phyloP scores from a whole-genome alignment of 2,113 vertebrate genomes.

The Caretta caretta region DNA sequence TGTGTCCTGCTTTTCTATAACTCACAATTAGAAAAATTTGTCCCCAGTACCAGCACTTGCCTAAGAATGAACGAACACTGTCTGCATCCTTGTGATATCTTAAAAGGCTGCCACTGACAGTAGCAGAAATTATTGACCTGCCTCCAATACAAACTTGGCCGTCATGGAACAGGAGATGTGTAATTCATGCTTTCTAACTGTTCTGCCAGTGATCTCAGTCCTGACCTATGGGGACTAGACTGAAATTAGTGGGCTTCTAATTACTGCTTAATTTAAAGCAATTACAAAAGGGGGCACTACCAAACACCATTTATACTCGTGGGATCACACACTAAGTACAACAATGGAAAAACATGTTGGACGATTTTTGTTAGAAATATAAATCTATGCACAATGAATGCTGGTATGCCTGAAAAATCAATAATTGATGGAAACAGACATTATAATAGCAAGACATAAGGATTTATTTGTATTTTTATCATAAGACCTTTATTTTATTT shows the following conservation, averaged over 20 bases:
- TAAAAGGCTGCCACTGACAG: constrained; percentile 35
- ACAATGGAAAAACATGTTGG: background rate
- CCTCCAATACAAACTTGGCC: constrained; percentile 41
- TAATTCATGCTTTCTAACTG: constrained; percentile 41
- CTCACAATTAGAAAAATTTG: background rate
- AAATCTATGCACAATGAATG: background rate
- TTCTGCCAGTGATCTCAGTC: constrained; percentile 49
- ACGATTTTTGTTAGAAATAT: background rate
- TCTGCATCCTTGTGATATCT: background rate
- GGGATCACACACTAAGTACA: background rate
- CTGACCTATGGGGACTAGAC: constrained; percentile 61
- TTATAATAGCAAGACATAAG: background rate
- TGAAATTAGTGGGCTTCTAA: constrained; percentile 71
- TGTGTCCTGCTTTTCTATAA: background rate
- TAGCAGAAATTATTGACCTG: constrained; percentile 41
- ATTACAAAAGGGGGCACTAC: constrained; percentile 62
- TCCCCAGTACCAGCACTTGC: background rate
- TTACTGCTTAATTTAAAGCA: constrained; percentile 78
- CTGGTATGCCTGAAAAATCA: background rate
- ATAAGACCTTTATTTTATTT: background rate
- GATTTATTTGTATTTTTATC: background rate
- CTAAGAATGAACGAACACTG: constrained; percentile 15
- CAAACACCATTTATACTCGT: constrained; percentile 59
- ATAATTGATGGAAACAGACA: background rate
- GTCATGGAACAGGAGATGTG: constrained; percentile 28